A percentile compares a stretch with the other conserved stretches of the same genome.
These are phyloP conservation scores for Drosophila ezoana DNA, from an alignment of 2,888 invertebrate species.

Conservation along the genomic window DNA sequence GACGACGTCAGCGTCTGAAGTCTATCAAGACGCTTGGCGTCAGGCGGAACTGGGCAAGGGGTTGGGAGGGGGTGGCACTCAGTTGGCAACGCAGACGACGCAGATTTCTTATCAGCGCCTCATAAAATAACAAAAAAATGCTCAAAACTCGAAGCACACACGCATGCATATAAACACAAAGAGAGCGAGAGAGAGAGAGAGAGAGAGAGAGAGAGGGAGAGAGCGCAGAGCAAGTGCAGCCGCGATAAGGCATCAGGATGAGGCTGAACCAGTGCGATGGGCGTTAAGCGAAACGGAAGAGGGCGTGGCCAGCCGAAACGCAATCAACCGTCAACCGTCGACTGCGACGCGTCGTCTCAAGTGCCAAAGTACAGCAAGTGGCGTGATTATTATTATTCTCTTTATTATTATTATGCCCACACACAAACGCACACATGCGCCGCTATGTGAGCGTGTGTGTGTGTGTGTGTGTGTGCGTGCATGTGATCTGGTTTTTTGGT, in stretches of 20 bases:
- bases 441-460: background rate
- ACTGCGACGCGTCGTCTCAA: constrained; percentile 22
- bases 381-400: constrained; percentile 72
- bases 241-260: constrained; percentile 46
- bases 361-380: constrained; percentile 73
- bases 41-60: background rate
- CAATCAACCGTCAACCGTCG: constrained; percentile 48
- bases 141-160: constrained; percentile 9
- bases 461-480: background rate
- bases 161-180: background rate
- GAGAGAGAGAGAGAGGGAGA: background rate
- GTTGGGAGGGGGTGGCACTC: background rate
- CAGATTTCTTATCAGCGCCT: constrained; percentile 38
- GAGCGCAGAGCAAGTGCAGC: constrained; percentile 11
- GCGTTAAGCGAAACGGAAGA: constrained; percentile 57
- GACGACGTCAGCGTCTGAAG: constrained; percentile 14
- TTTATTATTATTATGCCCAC: constrained; percentile 51
- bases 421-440: constrained; percentile 8
- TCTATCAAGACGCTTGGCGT: background rate
- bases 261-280: constrained; percentile 25
- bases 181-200: background rate
- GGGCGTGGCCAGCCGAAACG: constrained; percentile 50
- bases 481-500: constrained; percentile 33
- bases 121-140: constrained; percentile 17
- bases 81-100: constrained; percentile 40